Percentiles rank a stretch among this genome's conserved stretches.
These are phyloP conservation scores for Decapterus maruadsi DNA, from an alignment of 2,797 vertebrate species.

Conservation along the genomic window DNA sequence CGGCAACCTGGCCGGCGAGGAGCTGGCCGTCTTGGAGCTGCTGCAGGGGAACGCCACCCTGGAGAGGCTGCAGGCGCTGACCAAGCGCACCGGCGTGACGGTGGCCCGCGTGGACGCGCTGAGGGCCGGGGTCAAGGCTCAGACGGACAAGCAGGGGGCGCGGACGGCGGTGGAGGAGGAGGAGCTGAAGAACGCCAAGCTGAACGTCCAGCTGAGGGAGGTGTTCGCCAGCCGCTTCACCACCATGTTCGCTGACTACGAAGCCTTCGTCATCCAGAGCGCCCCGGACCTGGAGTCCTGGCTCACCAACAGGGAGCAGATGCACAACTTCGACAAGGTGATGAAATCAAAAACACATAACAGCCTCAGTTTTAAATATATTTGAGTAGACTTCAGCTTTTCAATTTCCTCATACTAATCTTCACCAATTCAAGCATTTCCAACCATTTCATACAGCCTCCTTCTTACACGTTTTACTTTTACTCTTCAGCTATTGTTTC, in stretches of 20 bases:
- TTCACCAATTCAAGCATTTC: too few species aligned
- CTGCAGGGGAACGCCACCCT: conserved; percentile 92
- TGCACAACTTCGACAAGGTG: conserved; percentile 99
- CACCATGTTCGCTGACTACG: conserved; percentile 93
- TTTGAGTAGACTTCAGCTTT: too few species aligned
- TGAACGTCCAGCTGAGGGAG: conserved; percentile 92
- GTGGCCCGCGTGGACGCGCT: conserved; percentile 88
- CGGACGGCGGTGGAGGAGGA: conserved; percentile 85
- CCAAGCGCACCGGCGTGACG: conserved; percentile 89
- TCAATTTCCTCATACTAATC: too few species aligned
- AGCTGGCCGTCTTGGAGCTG: conserved; percentile 88
- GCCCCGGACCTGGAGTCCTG: conserved; percentile 93
- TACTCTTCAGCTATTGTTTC: too few species aligned
- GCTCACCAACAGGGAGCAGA: conserved; percentile 95
- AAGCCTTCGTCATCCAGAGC: conserved; percentile 95
- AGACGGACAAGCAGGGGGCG: conserved; percentile 42
- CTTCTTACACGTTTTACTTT: too few species aligned
- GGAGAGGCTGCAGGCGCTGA: conserved; percentile 91
- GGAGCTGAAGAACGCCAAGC: conserved; percentile 89
- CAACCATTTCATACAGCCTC: too few species aligned
- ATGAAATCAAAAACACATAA: conserved; percentile 35
- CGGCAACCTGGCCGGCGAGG: conserved; percentile 87
- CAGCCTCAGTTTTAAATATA: too few species aligned
- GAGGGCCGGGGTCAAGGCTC: conserved; percentile 72
- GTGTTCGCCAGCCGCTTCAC: conserved; percentile 93